Evolutionary conservation across 2,113 vertebrate species (phyloP).

Genomic region (Spermophilus dauricus): DNA sequence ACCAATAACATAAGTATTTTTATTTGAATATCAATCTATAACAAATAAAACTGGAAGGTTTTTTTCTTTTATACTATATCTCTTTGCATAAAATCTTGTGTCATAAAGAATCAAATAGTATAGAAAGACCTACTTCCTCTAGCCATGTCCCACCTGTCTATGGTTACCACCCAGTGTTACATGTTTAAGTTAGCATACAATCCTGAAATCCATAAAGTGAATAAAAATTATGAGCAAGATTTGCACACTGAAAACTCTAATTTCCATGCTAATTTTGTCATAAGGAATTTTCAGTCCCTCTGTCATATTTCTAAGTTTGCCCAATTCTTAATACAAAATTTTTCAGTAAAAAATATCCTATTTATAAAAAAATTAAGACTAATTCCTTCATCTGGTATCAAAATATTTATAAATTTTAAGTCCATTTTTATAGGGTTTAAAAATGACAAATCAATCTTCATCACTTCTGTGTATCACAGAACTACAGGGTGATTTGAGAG

Average conservation of each 20-base stretch:
- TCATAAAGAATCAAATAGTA: too few relatives aligned
- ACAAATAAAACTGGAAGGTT: neutral
- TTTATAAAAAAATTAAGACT: constrained; percentile 32
- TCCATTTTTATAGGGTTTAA: neutral
- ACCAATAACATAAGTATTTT: neutral
- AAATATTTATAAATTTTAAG: neutral
- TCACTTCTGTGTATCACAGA: neutral
- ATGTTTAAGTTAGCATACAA: constrained; percentile 25
- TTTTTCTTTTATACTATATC: neutral
- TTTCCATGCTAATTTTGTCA: too few relatives aligned
- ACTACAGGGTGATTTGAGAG: neutral
- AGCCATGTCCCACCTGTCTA: too few relatives aligned
- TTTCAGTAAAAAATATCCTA: neutral
- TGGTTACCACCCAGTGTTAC: too few relatives aligned
- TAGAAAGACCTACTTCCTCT: too few relatives aligned
- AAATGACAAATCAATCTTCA: neutral
- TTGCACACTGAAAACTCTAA: neutral
- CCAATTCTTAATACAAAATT: too few relatives aligned
- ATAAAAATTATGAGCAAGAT: neutral
- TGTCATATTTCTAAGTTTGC: neutral
- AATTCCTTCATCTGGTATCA: constrained; percentile 14
- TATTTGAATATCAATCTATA: constrained; percentile 43
- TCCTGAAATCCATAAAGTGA: constrained; percentile 9
- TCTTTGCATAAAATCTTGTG: neutral
- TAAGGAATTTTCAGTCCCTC: too few relatives aligned